Evolutionary conservation across 2,113 vertebrate genomes (phyloP), one percentile per base, ranked within the genome.

Genomic region (Tetrax tetrax): DNA sequence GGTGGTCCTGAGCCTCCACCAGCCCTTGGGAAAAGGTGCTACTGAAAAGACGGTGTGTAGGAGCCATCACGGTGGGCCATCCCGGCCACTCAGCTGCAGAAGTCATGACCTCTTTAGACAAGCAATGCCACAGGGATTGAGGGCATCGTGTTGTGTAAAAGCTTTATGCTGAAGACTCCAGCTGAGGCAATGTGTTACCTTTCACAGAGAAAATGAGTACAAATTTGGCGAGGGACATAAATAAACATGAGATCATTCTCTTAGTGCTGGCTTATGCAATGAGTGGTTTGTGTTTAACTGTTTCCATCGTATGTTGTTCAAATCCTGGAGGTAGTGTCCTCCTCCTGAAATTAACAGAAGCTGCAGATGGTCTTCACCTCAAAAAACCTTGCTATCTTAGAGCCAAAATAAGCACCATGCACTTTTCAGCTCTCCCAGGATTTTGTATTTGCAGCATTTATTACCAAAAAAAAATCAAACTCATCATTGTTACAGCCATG

Each of bases 211-310:
- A 93, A 95, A 81, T 92, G 83, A 94, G 69, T 78, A 90, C 80
- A 89, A 59, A 90, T 95, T 80, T 87, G 86, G 91, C 93, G 80
- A 38, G 59, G 76, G 60, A 89, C 68, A 68, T 81, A 91, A 95
- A 92, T 54, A 97, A 95, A 88, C 57, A 83, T 86, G 90, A 96
- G 94, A 72, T 96, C 31, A 89, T 66, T 95, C 78, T 74, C 83
- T 92, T 50, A 70, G 80, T 70, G 77, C 81, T 90, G 83, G 69
- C 56, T 86, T 61, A 51, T 0, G 28, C 35, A 91, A 81, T 63
- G 86, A 92, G 83, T 78, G 47, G 57, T 66, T 89, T 1, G 0
- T 4, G 3, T 90, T 90, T 83, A 80, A 88, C 83, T 3, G 28
- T 92, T 95, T 90, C 80, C 64, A 83, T 15, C 1, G 0, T n/a